Conservation (phyloP, 1,140 invertebrate species). For the Temnothorax longispinosus region DNA sequence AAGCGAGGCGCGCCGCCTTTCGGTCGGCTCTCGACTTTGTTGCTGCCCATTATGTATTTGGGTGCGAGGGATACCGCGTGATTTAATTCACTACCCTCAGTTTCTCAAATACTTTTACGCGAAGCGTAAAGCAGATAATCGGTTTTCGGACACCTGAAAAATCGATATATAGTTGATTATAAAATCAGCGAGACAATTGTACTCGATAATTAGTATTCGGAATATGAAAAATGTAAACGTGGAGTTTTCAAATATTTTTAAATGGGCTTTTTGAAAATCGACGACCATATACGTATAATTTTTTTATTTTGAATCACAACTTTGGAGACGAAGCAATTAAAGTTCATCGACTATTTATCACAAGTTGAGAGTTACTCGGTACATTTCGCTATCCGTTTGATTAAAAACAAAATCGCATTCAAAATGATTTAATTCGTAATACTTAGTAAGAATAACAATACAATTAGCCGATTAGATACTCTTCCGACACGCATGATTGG, state of each 20-base stretch:
- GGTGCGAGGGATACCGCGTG: neutral
- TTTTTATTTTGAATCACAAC: neutral
- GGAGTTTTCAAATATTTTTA: neutral
- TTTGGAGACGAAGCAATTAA: neutral
- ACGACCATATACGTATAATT: neutral
- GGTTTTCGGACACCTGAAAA: neutral
- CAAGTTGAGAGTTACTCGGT: neutral
- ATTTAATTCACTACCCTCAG: neutral
- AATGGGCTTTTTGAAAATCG: neutral
- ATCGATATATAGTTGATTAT: neutral
- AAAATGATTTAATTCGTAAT: neutral
- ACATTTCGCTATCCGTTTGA: neutral
- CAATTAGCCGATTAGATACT: neutral
- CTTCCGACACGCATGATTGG: neutral
- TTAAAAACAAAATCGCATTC: neutral
- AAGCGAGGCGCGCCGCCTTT: slow-evolving; percentile 56
- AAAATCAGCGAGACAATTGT: neutral
- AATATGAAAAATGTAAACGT: neutral
- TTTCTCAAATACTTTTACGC: neutral
- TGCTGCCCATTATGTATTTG: neutral
- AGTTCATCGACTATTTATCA: neutral
- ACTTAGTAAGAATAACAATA: neutral
- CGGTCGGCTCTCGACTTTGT: slow-evolving; percentile 53
- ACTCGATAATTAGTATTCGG: neutral
- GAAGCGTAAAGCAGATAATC: neutral